Conservation (phyloP, 30 jellyfish, hydroid and myxozoan species). For the Rhopilema esculentum region DNA sequence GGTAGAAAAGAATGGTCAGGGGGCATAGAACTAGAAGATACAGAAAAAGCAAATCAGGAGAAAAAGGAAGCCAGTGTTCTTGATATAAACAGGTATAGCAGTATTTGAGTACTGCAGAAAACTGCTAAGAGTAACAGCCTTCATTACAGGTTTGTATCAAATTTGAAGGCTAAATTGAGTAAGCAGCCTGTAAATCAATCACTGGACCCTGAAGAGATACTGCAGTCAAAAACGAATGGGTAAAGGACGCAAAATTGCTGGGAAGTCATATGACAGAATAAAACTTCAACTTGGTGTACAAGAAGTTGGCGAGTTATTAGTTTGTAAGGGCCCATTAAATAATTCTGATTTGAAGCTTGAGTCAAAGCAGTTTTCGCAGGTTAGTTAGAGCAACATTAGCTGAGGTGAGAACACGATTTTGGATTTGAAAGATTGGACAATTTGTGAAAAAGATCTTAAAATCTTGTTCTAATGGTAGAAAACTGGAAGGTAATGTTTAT, state of each 20-base stretch:
- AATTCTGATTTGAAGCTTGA: no score
- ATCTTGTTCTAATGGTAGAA: slow-evolving; percentile 1
- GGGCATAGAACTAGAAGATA: not conserved
- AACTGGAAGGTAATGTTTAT: no score
- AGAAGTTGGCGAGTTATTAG: no score
- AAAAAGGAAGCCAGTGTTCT: slow-evolving; percentile 3
- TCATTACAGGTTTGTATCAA: not conserved
- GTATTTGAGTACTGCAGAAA: no score
- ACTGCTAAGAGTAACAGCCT: not conserved
- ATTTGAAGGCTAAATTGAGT: not conserved
- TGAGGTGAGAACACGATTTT: slow-evolving; percentile 17
- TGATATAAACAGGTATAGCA: slow-evolving; percentile 4
- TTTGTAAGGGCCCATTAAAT: no score
- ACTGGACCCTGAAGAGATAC: no score
- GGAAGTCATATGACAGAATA: no score
- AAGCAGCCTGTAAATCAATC: no score
- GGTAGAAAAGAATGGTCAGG: slow-evolving; percentile 17
- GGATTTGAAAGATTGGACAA: slow-evolving; percentile 25
- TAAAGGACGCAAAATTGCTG: no score
- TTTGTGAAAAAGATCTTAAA: slow-evolving; percentile 9
- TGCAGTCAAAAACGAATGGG: no score
- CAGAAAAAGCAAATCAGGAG: not conserved
- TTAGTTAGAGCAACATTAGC: slow-evolving; percentile 32
- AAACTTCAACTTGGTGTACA: no score
- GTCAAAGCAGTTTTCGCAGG: not conserved